phyloP scores from a whole-genome alignment of 2,797 vertebrate genomes.

The Falco columbarius region DNA sequence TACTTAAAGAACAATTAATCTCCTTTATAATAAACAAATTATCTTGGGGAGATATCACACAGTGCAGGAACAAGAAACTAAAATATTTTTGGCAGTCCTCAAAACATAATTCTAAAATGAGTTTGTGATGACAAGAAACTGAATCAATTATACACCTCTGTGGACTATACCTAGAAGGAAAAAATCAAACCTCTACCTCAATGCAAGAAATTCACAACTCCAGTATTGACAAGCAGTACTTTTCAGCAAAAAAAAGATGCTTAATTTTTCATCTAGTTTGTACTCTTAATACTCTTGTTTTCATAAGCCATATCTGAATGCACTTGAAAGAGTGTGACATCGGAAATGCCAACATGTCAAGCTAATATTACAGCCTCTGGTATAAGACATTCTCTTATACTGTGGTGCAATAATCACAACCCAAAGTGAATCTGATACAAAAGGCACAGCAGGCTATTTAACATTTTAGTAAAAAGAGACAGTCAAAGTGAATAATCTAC shows the following conservation, averaged over 20 bases:
- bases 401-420: not conserved
- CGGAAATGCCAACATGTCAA: not conserved
- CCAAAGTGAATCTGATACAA: not conserved
- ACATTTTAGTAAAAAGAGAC: not conserved
- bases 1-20: not conserved
- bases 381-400: not conserved
- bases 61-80: not conserved
- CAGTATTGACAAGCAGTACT: not conserved
- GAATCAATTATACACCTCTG: not conserved
- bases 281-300: not conserved
- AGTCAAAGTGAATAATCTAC: not conserved
- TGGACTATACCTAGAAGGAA: not conserved
- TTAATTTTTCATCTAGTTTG: not conserved
- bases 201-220: not conserved
- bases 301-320: not conserved
- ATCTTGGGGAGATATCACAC: not conserved
- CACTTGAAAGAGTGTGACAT: not conserved
- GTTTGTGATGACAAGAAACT: not conserved
- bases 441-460: not conserved
- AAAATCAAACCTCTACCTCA: not conserved
- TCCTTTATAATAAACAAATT: not conserved
- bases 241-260: not conserved
- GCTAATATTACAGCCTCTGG: not conserved
- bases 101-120: not conserved
- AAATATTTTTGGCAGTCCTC: not conserved